Evolutionary conservation across 1,140 invertebrate species (phyloP), one percentile per base, ranked within the genome.

Genomic region (Cyphomyrmex costatus): DNA sequence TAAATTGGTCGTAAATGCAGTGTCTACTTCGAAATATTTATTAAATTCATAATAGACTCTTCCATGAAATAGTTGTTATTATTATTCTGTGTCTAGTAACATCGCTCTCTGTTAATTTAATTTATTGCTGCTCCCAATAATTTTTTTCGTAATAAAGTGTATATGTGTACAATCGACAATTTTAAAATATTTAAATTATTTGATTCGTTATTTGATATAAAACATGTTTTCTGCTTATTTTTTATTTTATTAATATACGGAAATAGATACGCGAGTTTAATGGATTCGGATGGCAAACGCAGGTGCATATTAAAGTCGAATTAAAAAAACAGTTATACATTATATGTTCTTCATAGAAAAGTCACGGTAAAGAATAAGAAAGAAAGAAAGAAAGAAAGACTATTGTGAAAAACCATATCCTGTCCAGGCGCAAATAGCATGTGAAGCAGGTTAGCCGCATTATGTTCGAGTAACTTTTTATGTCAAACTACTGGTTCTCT

Each of bases 401-500:
- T 24, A 46, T 46, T 73, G n/a, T n/a, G 51, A 71, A 82, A 71
- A 46, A 46, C 33, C 51, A 70, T 66, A 80, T 66, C 49, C 65
- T 42, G 51, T 73, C 65, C 66, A 56, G 46, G 33, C 12, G 51
- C 78, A 58, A 82, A 53, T 73, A 71, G 33, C 51, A 58, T 14
- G 12, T 58, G 66, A 73, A 82, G 51, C 66, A 58, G 79, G 51
- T 82, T 82, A 71, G 79, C 24, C 27, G 65, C 66, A 82, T 82
- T 73, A 82, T 82, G 66, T 73, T 73, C 8, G 51, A 73, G 79
- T 82, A 82, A 71, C 66, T 82, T 82, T 73, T 73, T 82, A 56
- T 36, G 19, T 58, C 36, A 19, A 58, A 71, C 79, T 73, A 73
- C 79, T 82, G 51, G 79, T 73, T 73, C 79, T 71, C 71, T 51